Percentiles rank a stretch among this genome's conserved stretches.
Evolutionary conservation across 2,113 vertebrate species (phyloP).

Genomic region (Prolemur simus): DNA sequence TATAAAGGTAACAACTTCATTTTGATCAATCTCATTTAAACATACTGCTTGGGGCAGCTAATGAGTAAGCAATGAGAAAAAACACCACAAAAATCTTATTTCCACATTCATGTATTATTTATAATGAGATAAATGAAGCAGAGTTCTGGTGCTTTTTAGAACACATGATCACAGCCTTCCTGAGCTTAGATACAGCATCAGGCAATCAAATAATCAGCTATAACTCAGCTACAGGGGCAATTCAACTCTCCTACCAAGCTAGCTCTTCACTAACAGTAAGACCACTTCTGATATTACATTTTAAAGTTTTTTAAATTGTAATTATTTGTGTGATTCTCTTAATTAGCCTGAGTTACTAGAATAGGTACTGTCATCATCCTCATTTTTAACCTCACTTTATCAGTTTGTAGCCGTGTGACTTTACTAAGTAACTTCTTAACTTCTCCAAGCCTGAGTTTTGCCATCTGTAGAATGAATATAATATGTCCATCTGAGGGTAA

Average conservation of each 20-base stretch:
- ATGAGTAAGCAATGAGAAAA: background rate
- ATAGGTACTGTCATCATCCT: background rate
- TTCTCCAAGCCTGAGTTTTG: background rate
- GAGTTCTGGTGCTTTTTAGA: background rate
- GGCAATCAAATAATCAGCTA: background rate
- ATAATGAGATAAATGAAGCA: background rate
- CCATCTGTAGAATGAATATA: background rate
- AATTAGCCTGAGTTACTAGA: background rate
- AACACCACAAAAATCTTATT: background rate
- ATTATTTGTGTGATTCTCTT: background rate
- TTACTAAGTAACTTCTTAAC: background rate
- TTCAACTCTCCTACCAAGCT: background rate
- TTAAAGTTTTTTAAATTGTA: background rate
- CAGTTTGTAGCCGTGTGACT: background rate
- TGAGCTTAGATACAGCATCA: background rate
- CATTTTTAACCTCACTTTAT: background rate
- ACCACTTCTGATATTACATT: background rate
- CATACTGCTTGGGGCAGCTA: slow-evolving; percentile 32
- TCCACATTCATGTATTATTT: background rate
- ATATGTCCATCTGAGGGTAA: background rate
- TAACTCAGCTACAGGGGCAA: background rate
- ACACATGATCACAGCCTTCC: background rate
- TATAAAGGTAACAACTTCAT: slow-evolving; percentile 61
- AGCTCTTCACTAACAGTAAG: background rate
- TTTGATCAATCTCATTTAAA: slow-evolving; percentile 52